Evolutionary conservation across 1,140 invertebrate species (phyloP).

Genomic region (Drosophila lowei): DNA sequence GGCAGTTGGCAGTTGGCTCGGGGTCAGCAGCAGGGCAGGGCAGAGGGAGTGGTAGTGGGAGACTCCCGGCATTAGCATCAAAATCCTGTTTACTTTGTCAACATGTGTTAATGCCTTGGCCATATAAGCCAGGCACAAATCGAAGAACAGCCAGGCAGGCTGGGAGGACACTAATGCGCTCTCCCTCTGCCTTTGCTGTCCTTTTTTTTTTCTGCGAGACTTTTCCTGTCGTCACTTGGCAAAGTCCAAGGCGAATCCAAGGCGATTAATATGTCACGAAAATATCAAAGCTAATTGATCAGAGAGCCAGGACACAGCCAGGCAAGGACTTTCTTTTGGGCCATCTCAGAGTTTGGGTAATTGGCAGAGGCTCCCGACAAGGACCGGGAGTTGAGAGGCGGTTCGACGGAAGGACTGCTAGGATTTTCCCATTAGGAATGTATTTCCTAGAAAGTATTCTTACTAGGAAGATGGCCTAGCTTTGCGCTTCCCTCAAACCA

Average conservation of each 20-base stretch:
- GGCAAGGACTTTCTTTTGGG: constrained; percentile 8
- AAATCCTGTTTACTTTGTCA: constrained; percentile 82
- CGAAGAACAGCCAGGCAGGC: constrained; percentile 57
- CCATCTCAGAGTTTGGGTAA: constrained; percentile 23
- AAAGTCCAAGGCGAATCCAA: constrained; percentile 26
- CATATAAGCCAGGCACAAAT: constrained; percentile 60
- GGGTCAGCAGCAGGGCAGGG: constrained; percentile 20
- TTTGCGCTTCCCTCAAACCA: too few relatives aligned
- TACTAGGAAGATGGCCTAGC: too few relatives aligned
- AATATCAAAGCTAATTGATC: constrained; percentile 80
- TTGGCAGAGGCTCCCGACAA: constrained; percentile 12
- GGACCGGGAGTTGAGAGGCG: not conserved
- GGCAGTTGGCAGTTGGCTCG: constrained; percentile 29
- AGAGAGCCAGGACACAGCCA: constrained; percentile 30
- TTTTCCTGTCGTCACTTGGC: constrained; percentile 58
- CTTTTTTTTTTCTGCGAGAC: constrained; percentile 37
- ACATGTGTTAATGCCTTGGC: constrained; percentile 75
- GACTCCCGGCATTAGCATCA: constrained; percentile 56
- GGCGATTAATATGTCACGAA: constrained; percentile 76
- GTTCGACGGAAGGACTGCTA: not conserved
- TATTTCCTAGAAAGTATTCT: too few relatives aligned
- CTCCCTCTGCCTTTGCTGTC: not conserved
- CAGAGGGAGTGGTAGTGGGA: not conserved
- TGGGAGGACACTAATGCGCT: constrained; percentile 18
- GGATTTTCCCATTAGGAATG: too few relatives aligned